Conservation (phyloP, 2,797 vertebrate species). For the Protonibea diacanthus region DNA sequence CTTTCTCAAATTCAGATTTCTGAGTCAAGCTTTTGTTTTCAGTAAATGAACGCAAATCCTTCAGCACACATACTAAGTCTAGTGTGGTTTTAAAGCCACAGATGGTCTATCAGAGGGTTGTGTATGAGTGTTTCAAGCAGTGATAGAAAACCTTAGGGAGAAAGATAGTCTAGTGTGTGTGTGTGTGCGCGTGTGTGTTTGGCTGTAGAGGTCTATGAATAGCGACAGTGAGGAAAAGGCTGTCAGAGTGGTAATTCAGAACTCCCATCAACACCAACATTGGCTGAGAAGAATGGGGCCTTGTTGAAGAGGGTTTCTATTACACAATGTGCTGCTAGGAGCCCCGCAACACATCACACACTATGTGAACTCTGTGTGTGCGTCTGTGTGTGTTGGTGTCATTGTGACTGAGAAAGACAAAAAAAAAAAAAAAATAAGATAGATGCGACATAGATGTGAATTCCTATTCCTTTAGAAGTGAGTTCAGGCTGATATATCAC, state of each 20-base stretch:
- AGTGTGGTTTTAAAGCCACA: constrained; percentile 63
- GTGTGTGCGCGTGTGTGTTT: constrained; percentile 24
- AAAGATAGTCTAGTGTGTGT: constrained; percentile 21
- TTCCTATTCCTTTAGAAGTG: not conserved
- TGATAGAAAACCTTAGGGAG: constrained; percentile 60
- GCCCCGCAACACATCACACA: constrained; percentile 53
- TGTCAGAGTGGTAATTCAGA: constrained; percentile 73
- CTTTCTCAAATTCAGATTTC: constrained; percentile 23
- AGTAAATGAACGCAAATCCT: constrained; percentile 58
- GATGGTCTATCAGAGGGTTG: constrained; percentile 77
- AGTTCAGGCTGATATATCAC: not conserved
- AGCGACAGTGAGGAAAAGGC: constrained; percentile 71
- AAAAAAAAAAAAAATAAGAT: constrained; percentile 2
- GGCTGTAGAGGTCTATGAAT: constrained; percentile 60
- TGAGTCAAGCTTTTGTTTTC: constrained; percentile 60
- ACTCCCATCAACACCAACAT: constrained; percentile 63
- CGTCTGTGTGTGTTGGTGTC: not conserved
- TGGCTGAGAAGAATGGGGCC: constrained; percentile 65
- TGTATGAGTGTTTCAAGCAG: constrained; percentile 61
- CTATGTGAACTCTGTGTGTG: constrained; percentile 34
- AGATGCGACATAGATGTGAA: constrained; percentile 14
- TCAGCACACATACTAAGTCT: constrained; percentile 12
- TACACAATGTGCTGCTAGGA: constrained; percentile 73
- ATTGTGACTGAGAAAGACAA: constrained; percentile 2
- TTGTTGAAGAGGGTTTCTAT: constrained; percentile 65